Evolutionary conservation across 2,113 vertebrate species (phyloP).

Genomic region (Pseudorasbora parva): DNA sequence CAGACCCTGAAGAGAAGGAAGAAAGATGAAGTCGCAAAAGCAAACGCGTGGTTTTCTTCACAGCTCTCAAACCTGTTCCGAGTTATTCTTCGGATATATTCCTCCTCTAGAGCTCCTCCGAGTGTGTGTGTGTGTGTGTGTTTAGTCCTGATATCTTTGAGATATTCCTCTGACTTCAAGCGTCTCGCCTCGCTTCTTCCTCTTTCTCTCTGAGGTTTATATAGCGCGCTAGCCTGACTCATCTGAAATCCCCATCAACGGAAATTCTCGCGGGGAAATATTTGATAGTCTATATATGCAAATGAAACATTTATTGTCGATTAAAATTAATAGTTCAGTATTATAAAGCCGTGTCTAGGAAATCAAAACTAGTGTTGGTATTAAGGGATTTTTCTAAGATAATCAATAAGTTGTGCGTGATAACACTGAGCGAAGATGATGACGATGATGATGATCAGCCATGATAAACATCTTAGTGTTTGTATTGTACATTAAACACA

Average conservation of each 20-base stretch:
- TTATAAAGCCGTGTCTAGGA: neutral
- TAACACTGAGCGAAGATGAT: neutral
- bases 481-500: neutral
- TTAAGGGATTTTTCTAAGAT: no score
- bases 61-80: no score
- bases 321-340: neutral
- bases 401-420: neutral
- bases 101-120: neutral
- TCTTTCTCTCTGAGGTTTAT: conserved; percentile 29
- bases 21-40: neutral
- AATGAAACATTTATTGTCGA: neutral
- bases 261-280: conserved; percentile 16
- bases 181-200: conserved; percentile 19
- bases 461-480: neutral
- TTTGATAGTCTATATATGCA: neutral
- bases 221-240: conserved; percentile 32
- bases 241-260: conserved; percentile 29
- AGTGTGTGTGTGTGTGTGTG: no score
- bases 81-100: no score
- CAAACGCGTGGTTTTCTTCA: conserved; percentile 2
- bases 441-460: neutral
- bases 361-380: neutral
- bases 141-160: neutral
- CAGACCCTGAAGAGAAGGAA: neutral
- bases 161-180: neutral